These are phyloP conservation scores for Adelges cooleyi DNA, from an alignment of 1,140 invertebrate genomes.

Conservation along the genomic window DNA sequence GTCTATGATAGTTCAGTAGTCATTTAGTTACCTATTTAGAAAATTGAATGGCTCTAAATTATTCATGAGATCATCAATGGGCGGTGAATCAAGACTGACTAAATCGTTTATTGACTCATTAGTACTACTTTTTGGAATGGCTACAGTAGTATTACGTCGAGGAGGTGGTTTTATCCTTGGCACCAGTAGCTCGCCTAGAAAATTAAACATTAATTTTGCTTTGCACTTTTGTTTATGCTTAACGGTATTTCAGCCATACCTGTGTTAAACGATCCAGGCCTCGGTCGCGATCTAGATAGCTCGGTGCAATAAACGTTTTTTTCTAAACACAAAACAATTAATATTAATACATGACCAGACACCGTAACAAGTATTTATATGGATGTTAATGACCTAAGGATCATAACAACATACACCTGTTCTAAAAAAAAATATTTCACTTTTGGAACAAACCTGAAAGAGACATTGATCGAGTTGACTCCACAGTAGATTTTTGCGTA, in stretches of 20 bases:
- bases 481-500: neutral
- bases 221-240: too few species aligned
- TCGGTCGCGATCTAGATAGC: slow-evolving; percentile 39
- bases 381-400: too few species aligned
- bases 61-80: slow-evolving; percentile 22
- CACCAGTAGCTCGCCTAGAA: slow-evolving; percentile 28
- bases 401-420: neutral
- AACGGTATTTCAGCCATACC: too few species aligned
- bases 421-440: neutral
- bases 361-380: too few species aligned
- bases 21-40: slow-evolving; percentile 13
- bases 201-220: neutral
- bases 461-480: neutral
- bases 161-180: slow-evolving; percentile 33
- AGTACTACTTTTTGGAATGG: slow-evolving; percentile 19
- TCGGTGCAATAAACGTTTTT: slow-evolving; percentile 17
- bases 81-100: slow-evolving; percentile 25
- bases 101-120: slow-evolving; percentile 27
- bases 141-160: neutral
- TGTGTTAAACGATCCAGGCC: slow-evolving; percentile 43
- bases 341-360: too few species aligned
- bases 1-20: too few species aligned
- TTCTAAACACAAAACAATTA: slow-evolving; percentile 9
- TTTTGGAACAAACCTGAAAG: slow-evolving; percentile 2
- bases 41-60: slow-evolving; percentile 18